Evolutionary conservation across 2,888 invertebrate species (phyloP).

Genomic region (Lumbricus terrestris): DNA sequence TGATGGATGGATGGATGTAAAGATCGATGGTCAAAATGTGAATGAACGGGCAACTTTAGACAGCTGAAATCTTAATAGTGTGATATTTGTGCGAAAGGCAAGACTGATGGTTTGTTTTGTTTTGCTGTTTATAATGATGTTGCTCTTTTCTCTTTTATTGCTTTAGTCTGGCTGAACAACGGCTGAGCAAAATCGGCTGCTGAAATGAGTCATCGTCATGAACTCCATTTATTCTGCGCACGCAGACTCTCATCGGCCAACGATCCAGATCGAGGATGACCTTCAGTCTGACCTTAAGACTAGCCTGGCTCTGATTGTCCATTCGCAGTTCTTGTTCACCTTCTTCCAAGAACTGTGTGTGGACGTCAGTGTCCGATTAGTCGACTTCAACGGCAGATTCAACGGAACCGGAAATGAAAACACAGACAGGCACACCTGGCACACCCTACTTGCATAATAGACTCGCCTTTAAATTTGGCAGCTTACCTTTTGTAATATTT

Average conservation of each 20-base stretch:
- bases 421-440: not conserved
- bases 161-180: not conserved
- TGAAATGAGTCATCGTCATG: not conserved
- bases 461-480: not conserved
- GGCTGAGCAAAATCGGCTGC: not conserved
- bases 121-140: not conserved
- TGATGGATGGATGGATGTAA: not conserved
- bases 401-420: not conserved
- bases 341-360: slow-evolving; percentile 10
- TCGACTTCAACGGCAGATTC: not conserved
- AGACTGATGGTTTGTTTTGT: too few relatives aligned
- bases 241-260: too few relatives aligned
- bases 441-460: not conserved
- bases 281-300: not conserved
- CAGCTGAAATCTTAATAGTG: not conserved
- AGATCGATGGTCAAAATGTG: not conserved
- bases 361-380: slow-evolving; percentile 10
- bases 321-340: slow-evolving; percentile 10
- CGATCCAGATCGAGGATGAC: too few relatives aligned
- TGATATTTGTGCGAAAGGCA: not conserved
- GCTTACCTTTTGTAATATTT: too few relatives aligned
- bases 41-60: not conserved
- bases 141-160: not conserved
- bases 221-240: too few relatives aligned
- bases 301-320: slow-evolving; percentile 6